Percentiles rank a stretch among this genome's conserved stretches.
These are phyloP conservation scores for Cryptoprocta ferox DNA, from an alignment of 2,797 vertebrate species.

Conservation along the genomic window DNA sequence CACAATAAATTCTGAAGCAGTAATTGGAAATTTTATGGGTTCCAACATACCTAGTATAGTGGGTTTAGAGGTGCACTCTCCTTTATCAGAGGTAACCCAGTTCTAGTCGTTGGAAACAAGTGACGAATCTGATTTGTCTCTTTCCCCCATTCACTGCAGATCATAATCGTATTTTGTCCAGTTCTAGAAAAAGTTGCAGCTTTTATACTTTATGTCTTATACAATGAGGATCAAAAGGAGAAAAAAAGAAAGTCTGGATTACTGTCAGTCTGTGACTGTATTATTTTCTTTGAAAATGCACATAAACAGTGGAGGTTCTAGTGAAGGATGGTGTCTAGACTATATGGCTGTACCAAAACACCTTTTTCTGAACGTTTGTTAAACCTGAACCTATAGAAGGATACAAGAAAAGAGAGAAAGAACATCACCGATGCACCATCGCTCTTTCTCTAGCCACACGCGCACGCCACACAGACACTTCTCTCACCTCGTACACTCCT, in stretches of 20 bases:
- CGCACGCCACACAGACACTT: no score
- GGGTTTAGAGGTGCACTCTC: slow-evolving; percentile 84
- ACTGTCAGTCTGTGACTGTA: slow-evolving; percentile 75
- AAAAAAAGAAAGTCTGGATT: slow-evolving; percentile 45
- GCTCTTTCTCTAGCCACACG: not conserved
- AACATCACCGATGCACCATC: not conserved
- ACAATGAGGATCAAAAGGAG: slow-evolving; percentile 62
- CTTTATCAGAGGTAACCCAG: slow-evolving; percentile 80
- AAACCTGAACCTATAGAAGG: not conserved
- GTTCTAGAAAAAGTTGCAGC: slow-evolving; percentile 39
- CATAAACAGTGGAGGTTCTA: slow-evolving; percentile 50
- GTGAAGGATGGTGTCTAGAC: slow-evolving; percentile 59
- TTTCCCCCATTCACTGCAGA: slow-evolving; percentile 20
- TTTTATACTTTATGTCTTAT: slow-evolving; percentile 75
- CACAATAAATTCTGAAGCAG: slow-evolving; percentile 90
- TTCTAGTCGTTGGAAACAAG: slow-evolving; percentile 71
- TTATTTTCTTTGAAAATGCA: slow-evolving; percentile 80
- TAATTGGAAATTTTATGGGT: slow-evolving; percentile 92
- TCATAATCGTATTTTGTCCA: slow-evolving; percentile 62
- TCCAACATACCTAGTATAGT: slow-evolving; percentile 85
- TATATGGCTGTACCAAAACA: not conserved
- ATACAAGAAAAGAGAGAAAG: not conserved
- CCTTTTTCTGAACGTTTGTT: not conserved
- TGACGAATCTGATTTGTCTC: slow-evolving; percentile 7
- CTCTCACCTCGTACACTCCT: not conserved